Evolutionary conservation across 2,113 vertebrate genomes (phyloP).

Genomic region (Pterocles gutturalis): DNA sequence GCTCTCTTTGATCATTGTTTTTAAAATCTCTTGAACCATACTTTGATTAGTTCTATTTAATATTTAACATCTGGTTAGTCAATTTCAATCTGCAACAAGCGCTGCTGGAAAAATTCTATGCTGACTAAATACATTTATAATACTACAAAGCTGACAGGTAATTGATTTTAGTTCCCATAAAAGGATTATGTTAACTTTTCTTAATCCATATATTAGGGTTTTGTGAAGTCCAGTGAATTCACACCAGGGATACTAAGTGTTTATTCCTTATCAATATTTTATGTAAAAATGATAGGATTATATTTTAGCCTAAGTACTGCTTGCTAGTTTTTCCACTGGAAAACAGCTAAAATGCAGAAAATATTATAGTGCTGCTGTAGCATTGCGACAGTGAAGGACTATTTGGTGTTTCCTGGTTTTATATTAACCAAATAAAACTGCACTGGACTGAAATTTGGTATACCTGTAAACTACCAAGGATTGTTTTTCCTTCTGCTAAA

Average conservation of each 20-base stretch:
- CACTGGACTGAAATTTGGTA: neutral
- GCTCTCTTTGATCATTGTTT: conserved; percentile 83
- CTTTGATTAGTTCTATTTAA: conserved; percentile 87
- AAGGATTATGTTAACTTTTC: conserved; percentile 85
- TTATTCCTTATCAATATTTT: conserved; percentile 83
- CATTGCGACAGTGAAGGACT: neutral
- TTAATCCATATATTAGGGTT: conserved; percentile 83
- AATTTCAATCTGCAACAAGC: conserved; percentile 81
- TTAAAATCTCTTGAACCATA: conserved; percentile 82
- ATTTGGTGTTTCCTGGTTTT: neutral
- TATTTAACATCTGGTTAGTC: conserved; percentile 88
- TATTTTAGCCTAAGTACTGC: conserved; percentile 73
- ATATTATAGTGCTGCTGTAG: neutral
- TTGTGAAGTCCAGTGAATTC: conserved; percentile 77
- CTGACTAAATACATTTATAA: conserved; percentile 87
- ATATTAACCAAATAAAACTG: neutral
- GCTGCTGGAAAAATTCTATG: conserved; percentile 80
- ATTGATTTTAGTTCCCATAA: conserved; percentile 86
- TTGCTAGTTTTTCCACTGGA: conserved; percentile 58
- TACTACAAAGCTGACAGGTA: conserved; percentile 82
- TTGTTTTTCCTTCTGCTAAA: neutral
- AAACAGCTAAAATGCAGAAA: conserved; percentile 60
- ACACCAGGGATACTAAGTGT: conserved; percentile 77
- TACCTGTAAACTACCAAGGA: neutral
- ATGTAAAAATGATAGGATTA: conserved; percentile 80